phyloP scores from a whole-genome alignment of 2,797 vertebrate genomes.

The Spinus pinus region DNA sequence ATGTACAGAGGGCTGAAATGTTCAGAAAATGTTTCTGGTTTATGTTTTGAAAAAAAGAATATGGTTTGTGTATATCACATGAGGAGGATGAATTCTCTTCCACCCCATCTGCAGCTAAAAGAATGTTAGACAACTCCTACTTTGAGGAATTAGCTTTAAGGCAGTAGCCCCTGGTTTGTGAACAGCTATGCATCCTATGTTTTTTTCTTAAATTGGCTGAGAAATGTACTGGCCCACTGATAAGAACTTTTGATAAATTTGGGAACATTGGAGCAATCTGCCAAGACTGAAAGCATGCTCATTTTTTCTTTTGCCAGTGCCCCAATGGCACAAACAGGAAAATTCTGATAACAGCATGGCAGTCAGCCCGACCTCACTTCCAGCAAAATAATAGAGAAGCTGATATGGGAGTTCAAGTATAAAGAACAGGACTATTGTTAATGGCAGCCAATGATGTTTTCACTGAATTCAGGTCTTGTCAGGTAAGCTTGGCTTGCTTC shows the following conservation, averaged over 20 bases:
- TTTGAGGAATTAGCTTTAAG: background rate
- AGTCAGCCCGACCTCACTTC: background rate
- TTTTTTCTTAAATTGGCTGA: background rate
- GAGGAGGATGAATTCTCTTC: background rate
- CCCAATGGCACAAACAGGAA: background rate
- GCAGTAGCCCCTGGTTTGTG: background rate
- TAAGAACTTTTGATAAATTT: background rate
- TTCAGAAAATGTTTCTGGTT: background rate
- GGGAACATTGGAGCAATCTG: background rate
- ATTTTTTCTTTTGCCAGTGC: background rate
- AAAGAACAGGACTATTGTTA: constrained; percentile 1
- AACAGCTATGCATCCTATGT: background rate
- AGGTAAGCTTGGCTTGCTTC: background rate
- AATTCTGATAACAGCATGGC: background rate
- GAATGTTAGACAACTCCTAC: background rate
- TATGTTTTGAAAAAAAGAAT: background rate
- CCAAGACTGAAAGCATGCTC: background rate
- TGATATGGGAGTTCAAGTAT: background rate
- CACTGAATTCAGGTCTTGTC: background rate
- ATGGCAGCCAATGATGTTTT: background rate
- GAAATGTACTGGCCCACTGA: background rate
- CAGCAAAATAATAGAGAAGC: background rate
- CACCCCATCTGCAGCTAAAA: background rate
- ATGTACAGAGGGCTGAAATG: background rate
- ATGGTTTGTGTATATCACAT: fast-evolving